Evolutionary conservation across 2,888 invertebrate genomes (phyloP).

Genomic region (Rhyacophila evoluta): DNA sequence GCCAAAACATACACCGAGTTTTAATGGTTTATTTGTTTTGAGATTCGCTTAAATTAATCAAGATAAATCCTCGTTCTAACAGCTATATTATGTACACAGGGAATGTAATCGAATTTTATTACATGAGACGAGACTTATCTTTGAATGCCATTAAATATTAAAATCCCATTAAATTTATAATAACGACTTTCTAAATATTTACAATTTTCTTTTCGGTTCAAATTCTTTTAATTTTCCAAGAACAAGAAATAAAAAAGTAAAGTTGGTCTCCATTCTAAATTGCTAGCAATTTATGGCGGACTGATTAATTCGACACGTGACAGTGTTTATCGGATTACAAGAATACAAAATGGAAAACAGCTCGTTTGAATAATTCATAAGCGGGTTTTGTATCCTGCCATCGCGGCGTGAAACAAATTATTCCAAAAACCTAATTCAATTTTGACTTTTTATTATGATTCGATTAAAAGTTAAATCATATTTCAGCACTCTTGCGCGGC

Average conservation of each 20-base stretch:
- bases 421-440: neutral
- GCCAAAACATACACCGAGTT: too few species aligned
- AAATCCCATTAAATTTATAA: too few species aligned
- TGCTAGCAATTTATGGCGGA: neutral
- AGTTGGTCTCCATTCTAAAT: neutral
- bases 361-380: slow-evolving; percentile 2
- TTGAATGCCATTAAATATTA: too few species aligned
- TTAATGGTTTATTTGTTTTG: too few species aligned
- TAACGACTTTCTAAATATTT: too few species aligned
- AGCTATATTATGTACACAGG: too few species aligned
- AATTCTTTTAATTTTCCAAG: neutral
- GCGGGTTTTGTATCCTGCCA: neutral
- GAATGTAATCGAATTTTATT: too few species aligned
- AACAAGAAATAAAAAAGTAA: neutral
- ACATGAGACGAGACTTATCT: too few species aligned
- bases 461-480: neutral
- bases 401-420: neutral
- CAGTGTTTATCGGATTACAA: slow-evolving; percentile 7
- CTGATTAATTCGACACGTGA: slow-evolving; percentile 16
- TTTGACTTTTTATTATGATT: neutral
- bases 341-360: slow-evolving; percentile 14
- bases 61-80: too few species aligned
- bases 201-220: neutral
- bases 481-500: neutral
- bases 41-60: too few species aligned